Base-by-base conservation (phyloP, 2,888 invertebrate species). In the Eudasyphora cyanicolor region DNA sequence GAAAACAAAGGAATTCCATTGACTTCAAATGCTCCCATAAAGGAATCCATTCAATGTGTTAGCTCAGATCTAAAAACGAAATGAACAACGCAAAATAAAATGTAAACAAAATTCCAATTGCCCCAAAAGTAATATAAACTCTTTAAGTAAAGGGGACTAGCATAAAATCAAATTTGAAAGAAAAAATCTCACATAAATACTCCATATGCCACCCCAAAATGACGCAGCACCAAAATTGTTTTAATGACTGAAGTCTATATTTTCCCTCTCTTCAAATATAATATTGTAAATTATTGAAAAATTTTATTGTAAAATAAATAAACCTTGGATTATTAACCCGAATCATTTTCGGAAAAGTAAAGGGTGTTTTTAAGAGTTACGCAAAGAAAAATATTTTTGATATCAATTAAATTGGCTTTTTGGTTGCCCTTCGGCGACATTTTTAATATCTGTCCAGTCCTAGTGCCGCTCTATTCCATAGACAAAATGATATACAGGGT, bases 1-100 rank as follows among this genome's bases (percentile, higher is more conserved):
- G 38, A 38, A 45, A 45, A n/a, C 45, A 45, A 35, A 64, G 64
- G 64, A 64, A 64, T 64, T 19, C 21, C 64, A 64, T 64, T 64
- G 62, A 62, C 32, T n/a, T 45, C 45, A 45, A 2, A n/a, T 45
- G 10, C 38, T 38, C 38, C 7, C 38, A 38, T 64, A 64, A 64
- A 19, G 64, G 64, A 12, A 35, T 35, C 19, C 64, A 19, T 62
- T 62, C 3, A 62, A 10, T 8, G 32, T 14, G 32, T 14, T 17
- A 14, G 17, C n/a, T 8, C 27, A 21, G 21, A n/a, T 2, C 38
- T 12, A 38, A 38, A 38, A 5, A 38, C 38, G 17, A 35, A 35
- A 64, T 10, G 38, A 38, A 38, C 27, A 64, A 64, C 64, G 64
- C 64, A 64, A 64, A 35, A 64, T 19, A 62, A n/a, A 29, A 29